These are phyloP conservation scores for Gasterosteus nipponicus DNA, from an alignment of 2,113 vertebrate genomes.

Conservation along the genomic window DNA sequence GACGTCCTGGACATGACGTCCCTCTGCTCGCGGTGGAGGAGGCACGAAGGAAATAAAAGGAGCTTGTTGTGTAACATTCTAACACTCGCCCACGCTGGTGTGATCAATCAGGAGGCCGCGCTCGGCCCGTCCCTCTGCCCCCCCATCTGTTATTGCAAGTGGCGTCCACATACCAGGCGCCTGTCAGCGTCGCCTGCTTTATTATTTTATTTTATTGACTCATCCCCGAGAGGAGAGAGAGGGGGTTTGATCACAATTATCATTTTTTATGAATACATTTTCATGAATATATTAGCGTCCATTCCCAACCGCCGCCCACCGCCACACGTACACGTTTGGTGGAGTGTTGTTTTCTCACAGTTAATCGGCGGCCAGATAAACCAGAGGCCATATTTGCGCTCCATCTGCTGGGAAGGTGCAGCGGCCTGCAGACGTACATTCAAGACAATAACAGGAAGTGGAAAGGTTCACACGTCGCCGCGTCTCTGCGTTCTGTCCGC, in stretches of 20 bases:
- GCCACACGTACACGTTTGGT: constrained; percentile 72
- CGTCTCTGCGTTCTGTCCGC: constrained; percentile 48
- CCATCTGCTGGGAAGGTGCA: constrained; percentile 84
- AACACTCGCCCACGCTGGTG: constrained; percentile 71
- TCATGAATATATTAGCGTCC: constrained; percentile 82
- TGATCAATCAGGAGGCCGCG: constrained; percentile 70
- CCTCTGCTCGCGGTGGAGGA: background rate
- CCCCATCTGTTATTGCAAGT: constrained; percentile 79
- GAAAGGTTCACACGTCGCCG: constrained; percentile 48
- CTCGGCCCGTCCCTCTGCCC: constrained; percentile 72
- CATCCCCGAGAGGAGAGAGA: constrained; percentile 67
- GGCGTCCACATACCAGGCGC: constrained; percentile 77
- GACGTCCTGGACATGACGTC: no score
- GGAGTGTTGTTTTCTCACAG: constrained; percentile 83
- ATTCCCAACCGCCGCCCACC: constrained; percentile 55
- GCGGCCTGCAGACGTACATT: constrained; percentile 68
- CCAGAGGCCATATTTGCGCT: constrained; percentile 81
- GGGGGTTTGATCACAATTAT: constrained; percentile 76
- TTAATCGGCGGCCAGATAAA: constrained; percentile 82
- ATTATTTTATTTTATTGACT: constrained; percentile 71
- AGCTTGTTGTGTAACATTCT: constrained; percentile 75
- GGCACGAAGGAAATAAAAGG: constrained; percentile 14
- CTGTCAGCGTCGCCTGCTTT: constrained; percentile 78
- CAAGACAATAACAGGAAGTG: constrained; percentile 74
- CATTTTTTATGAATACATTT: constrained; percentile 82